Percentiles rank a stretch among this genome's conserved stretches.
Conservation (phyloP, 2,113 vertebrate species). For the Pelmatolapia mariae region DNA sequence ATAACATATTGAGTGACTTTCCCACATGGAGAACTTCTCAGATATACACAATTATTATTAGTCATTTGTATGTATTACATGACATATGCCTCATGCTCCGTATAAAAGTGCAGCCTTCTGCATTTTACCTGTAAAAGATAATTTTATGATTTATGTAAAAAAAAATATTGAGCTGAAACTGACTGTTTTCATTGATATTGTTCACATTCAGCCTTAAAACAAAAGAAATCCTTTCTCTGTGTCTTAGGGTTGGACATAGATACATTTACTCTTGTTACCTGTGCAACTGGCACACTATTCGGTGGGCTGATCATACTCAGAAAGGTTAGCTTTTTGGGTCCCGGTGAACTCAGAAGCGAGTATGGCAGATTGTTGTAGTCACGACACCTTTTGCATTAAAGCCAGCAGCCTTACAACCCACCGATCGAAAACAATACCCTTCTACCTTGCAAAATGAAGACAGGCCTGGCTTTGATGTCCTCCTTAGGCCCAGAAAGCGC, state of each 20-base stretch:
- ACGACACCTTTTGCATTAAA: background rate
- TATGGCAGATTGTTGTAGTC: background rate
- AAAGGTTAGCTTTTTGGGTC: background rate
- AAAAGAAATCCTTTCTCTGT: background rate
- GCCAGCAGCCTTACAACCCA: background rate
- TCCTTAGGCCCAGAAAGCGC: accelerated
- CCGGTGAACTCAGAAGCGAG: accelerated
- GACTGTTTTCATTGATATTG: background rate
- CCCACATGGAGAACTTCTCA: background rate
- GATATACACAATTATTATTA: background rate
- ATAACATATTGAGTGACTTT: background rate
- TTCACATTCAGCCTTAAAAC: background rate
- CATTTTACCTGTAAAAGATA: background rate
- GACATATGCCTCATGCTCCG: background rate
- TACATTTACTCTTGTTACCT: background rate
- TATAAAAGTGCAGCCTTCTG: background rate
- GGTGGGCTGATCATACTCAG: accelerated
- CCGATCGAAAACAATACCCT: accelerated
- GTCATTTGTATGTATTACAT: background rate
- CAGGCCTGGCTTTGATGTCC: background rate
- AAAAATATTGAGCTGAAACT: background rate
- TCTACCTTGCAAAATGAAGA: background rate
- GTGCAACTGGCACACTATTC: background rate
- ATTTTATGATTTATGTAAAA: background rate
- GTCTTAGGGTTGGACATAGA: background rate